A percentile compares a stretch with the other conserved stretches of the same genome.
These are phyloP conservation scores for Mnemiopsis leidyi DNA, from an alignment of 37 sponge, comb jelly and placozoan species.

Conservation along the genomic window DNA sequence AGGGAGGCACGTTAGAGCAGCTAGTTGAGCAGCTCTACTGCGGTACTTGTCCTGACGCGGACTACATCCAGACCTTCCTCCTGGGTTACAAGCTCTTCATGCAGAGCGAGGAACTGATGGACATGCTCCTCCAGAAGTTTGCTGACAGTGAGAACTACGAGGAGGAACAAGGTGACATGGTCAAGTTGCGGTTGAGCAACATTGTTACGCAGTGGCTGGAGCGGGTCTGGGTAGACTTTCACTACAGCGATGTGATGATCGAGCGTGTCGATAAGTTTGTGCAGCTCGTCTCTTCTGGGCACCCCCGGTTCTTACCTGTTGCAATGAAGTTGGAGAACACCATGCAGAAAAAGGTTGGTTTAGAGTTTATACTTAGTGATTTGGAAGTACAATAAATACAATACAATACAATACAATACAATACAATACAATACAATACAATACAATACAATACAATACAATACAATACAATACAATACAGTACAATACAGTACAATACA, in stretches of 20 bases:
- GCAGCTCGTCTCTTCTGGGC: slow-evolving; percentile 21
- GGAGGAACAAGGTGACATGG: slow-evolving; percentile 48
- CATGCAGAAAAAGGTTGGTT: slow-evolving; percentile 12
- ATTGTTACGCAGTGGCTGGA: slow-evolving; percentile 62
- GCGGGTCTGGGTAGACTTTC: slow-evolving; percentile 63
- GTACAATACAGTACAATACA: too few relatives aligned
- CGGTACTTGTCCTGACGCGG: slow-evolving; percentile 33
- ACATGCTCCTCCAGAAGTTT: slow-evolving; percentile 51
- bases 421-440: not conserved
- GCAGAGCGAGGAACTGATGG: slow-evolving; percentile 41
- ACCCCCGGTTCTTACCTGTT: slow-evolving; percentile 43
- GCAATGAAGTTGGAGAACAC: slow-evolving; percentile 57
- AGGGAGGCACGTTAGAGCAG: slow-evolving; percentile 46
- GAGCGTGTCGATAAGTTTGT: slow-evolving; percentile 47
- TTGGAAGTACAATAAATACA: slow-evolving; percentile 6
- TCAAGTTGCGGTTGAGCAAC: slow-evolving; percentile 30
- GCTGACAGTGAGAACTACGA: slow-evolving; percentile 23
- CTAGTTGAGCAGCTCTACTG: slow-evolving; percentile 37
- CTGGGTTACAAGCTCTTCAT: slow-evolving; percentile 61
- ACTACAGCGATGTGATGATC: slow-evolving; percentile 36
- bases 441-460: not conserved
- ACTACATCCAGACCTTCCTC: slow-evolving; percentile 64
- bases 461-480: not conserved
- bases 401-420: too few relatives aligned
- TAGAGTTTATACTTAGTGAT: not conserved